phyloP scores from a whole-genome alignment of 2,113 vertebrate species.

The Camelus dromedarius region DNA sequence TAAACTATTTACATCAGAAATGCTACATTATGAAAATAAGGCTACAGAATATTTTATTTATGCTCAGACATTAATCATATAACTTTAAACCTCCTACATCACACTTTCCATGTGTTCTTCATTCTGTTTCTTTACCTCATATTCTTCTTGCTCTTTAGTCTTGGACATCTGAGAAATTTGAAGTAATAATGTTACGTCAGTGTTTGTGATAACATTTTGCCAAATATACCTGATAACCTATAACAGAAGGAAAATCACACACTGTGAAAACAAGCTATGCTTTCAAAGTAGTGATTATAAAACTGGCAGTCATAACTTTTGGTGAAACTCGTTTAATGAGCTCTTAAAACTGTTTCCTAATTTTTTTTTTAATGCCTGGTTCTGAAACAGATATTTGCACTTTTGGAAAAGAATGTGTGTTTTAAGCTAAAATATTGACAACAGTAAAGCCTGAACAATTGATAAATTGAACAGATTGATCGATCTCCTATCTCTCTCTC shows the following conservation, averaged over 20 bases:
- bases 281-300: slow-evolving; percentile 13
- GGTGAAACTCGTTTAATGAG: background rate
- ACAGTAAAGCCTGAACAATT: background rate
- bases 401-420: background rate
- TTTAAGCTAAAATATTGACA: background rate
- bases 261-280: background rate
- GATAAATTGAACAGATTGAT: background rate
- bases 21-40: slow-evolving; percentile 84
- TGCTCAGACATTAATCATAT: slow-evolving; percentile 73
- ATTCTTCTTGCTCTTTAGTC: slow-evolving; percentile 30
- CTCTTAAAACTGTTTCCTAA: background rate
- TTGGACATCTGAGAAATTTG: slow-evolving; percentile 54
- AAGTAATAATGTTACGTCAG: background rate
- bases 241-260: background rate
- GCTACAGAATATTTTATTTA: slow-evolving; percentile 70
- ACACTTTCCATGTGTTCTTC: slow-evolving; percentile 51
- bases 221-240: slow-evolving; percentile 14
- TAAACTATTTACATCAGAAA: slow-evolving; percentile 88
- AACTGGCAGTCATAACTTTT: background rate
- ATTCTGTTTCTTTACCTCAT: slow-evolving; percentile 61
- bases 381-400: background rate
- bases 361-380: background rate
- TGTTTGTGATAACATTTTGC: background rate
- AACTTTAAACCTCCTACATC: slow-evolving; percentile 65
- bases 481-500: background rate